Conservation (phyloP, 1,140 invertebrate genomes). For the Lasioglossum baleicum region DNA sequence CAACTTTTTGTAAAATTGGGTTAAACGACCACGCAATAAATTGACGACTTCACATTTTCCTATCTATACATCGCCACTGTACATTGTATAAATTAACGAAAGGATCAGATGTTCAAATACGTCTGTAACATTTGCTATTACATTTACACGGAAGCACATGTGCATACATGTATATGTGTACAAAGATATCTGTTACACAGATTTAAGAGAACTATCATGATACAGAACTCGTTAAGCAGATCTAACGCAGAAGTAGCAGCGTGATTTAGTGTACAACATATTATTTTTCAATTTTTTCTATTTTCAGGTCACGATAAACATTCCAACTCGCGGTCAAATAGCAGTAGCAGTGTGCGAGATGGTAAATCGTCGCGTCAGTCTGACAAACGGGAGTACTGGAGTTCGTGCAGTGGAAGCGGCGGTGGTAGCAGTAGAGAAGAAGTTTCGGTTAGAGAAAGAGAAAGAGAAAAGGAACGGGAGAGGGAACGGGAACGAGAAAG, state of each 20-base stretch:
- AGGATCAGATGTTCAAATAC: background rate
- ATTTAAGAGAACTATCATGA: background rate
- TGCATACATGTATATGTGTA: no score
- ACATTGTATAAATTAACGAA: background rate
- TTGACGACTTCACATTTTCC: no score
- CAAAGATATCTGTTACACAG: no score
- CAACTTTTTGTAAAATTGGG: no score
- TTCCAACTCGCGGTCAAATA: slow-evolving; percentile 86
- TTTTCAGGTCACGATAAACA: slow-evolving; percentile 85
- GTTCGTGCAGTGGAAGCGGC: slow-evolving; percentile 71
- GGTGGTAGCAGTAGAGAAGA: slow-evolving; percentile 70
- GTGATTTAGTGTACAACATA: slow-evolving; percentile 13
- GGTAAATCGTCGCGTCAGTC: slow-evolving; percentile 78
- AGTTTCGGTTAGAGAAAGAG: slow-evolving; percentile 64
- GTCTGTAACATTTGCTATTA: background rate
- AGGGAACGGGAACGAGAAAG: slow-evolving; percentile 68
- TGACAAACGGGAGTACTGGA: slow-evolving; percentile 79
- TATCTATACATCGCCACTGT: no score
- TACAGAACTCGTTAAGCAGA: no score
- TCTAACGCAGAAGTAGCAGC: background rate
- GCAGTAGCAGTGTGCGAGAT: slow-evolving; percentile 78
- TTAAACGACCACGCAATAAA: no score
- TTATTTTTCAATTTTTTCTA: slow-evolving; percentile 15
- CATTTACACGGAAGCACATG: no score
- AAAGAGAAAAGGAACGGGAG: slow-evolving; percentile 73